A percentile compares a stretch with the other conserved stretches of the same genome.
phyloP scores from a whole-genome alignment of 2,888 invertebrate genomes.

The Portevinia maculata region DNA sequence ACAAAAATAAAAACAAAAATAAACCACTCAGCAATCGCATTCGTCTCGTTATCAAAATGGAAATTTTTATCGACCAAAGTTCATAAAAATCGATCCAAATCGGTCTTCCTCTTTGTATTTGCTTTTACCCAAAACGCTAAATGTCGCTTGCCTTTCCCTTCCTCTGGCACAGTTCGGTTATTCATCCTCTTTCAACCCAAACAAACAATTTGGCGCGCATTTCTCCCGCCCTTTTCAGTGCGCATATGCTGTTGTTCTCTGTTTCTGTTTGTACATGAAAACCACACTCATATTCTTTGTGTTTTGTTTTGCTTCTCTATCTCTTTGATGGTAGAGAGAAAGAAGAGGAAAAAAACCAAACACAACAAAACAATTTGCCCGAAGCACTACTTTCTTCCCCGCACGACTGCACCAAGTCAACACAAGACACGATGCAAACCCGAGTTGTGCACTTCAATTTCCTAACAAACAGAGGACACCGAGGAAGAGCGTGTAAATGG shows the following conservation, averaged over 20 bases:
- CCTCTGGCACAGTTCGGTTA: constrained; percentile 7
- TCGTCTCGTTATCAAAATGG: constrained; percentile 25
- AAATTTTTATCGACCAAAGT: constrained; percentile 55
- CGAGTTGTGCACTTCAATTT: constrained; percentile 49
- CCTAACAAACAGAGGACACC: constrained; percentile 36
- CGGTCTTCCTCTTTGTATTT: constrained; percentile 14
- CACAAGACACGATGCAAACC: constrained; percentile 2
- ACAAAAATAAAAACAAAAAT: not conserved
- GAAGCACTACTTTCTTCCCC: constrained; percentile 15
- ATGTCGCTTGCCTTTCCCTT: constrained; percentile 39
- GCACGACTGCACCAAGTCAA: constrained; percentile 5
- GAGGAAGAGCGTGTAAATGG: not conserved
- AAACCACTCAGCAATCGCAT: constrained; percentile 32
- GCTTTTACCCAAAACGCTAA: not conserved
- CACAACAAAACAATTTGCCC: constrained; percentile 44
- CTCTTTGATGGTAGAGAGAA: no score
- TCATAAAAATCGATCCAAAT: constrained; percentile 69
- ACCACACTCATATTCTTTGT: constrained; percentile 23
- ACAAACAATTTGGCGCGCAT: constrained; percentile 75
- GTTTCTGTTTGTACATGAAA: constrained; percentile 17
- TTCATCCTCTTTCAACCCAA: constrained; percentile 53
- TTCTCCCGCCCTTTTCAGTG: constrained; percentile 76
- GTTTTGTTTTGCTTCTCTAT: constrained; percentile 37
- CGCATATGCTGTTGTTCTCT: constrained; percentile 55
- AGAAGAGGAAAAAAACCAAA: constrained; percentile 9